Base-by-base conservation (phyloP, 2,113 vertebrate species). In the Melanostigma gelatinosum region DNA sequence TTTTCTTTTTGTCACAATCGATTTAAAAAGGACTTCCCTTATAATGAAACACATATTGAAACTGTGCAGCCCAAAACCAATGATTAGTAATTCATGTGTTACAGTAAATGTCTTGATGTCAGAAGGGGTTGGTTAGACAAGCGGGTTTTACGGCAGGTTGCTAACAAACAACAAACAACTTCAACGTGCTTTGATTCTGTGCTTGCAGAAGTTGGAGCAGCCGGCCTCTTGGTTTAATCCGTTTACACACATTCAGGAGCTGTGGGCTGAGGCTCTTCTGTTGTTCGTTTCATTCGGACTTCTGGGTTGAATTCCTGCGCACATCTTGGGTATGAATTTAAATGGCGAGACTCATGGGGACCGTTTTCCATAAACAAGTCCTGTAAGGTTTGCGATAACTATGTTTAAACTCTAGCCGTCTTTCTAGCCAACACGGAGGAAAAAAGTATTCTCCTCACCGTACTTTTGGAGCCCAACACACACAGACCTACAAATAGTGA, bases 41-140 rank as follows among this genome's bases (percentile, higher is more conserved):
- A 10, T 85, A 85, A 84, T 90, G 79, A 74, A 67, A 44, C 18
- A 18, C n/a, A 57, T 66, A 71, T 79, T 6, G 32, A 68, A 75
- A 6, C 20, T 78, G 60, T 62, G 32, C 22, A 50, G 55, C 68
- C 42, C 3, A 78, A 71, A 79, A 24, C 10, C 32, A 67, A 9
- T 12, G 9, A 63, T 27, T 46, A 27, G 75, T 70, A 3, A 65
- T 54, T 72, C 44, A 34, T 44, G 10, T 55, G 6, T 60, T 13
- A 8, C 6, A 24, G 13, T 20, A 16, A 8, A 9, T 1, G 16
- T 29, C 54, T 46, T 69, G 64, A 48, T 38, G 2, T 50, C n/a
- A 67, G 34, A 9, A 4, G 32, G 34, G 13, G 3, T 66, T 42
- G 34, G 48, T 50, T 8, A 8, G 11, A 48, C 1, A 20, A 40